Percentiles rank a stretch among this genome's conserved stretches.
Evolutionary conservation across 2,888 invertebrate species (phyloP).

Genomic region (Drosophila affinis): DNA sequence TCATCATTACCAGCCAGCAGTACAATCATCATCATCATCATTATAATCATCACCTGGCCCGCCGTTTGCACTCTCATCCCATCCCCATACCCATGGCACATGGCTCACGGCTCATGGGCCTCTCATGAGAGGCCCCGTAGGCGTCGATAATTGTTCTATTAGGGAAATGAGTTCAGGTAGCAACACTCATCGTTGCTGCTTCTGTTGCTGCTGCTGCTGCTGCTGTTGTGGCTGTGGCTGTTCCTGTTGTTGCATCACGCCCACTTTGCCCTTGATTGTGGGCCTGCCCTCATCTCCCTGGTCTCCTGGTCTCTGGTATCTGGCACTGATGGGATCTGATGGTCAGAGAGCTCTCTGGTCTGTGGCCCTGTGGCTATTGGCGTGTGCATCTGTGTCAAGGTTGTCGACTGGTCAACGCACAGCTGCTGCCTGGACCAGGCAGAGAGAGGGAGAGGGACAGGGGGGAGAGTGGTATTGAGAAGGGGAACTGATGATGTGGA

Average conservation of each 20-base stretch:
- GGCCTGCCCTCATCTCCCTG: neutral
- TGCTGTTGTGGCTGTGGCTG: neutral
- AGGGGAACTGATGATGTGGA: conserved; percentile 2
- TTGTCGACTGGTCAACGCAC: conserved; percentile 35
- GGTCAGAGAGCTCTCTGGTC: neutral
- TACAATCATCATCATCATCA: conserved; percentile 39
- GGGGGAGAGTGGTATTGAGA: conserved; percentile 8
- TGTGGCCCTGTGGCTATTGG: conserved; percentile 13
- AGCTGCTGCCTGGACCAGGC: conserved; percentile 20
- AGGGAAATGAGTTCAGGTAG: conserved; percentile 59
- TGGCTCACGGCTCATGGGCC: neutral
- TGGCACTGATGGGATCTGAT: conserved; percentile 4
- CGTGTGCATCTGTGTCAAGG: conserved; percentile 46
- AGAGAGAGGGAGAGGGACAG: conserved; percentile 7
- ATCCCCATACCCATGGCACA: no score
- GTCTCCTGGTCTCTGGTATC: conserved; percentile 4
- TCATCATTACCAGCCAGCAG: neutral
- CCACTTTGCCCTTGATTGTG: conserved; percentile 20
- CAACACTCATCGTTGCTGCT: neutral
- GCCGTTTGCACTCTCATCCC: neutral
- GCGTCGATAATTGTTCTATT: conserved; percentile 73
- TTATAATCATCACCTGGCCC: conserved; percentile 26
- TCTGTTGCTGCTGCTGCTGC: neutral
- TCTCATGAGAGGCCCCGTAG: conserved; percentile 15
- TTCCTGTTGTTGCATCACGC: conserved; percentile 7